These are phyloP conservation scores for Penaeus vannamei DNA, from an alignment of 1,140 invertebrate genomes.

Conservation along the genomic window DNA sequence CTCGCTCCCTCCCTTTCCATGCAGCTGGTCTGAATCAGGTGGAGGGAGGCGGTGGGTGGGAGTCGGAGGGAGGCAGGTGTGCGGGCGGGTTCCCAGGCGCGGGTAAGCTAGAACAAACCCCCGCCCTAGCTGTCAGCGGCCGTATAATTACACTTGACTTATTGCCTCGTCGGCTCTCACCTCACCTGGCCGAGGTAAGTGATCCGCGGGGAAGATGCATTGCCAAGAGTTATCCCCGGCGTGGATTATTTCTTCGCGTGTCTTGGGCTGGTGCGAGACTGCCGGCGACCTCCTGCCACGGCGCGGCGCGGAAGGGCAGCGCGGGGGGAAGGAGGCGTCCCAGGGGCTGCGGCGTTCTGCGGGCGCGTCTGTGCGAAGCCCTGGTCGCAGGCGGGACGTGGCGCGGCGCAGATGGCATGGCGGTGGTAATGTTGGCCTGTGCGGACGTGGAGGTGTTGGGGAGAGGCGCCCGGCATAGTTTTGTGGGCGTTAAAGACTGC, in stretches of 20 bases:
- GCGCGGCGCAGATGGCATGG: too few species aligned
- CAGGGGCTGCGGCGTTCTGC: too few species aligned
- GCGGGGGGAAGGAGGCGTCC: too few species aligned
- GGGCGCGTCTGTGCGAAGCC: too few species aligned
- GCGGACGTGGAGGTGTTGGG: too few species aligned
- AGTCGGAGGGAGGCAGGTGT: neutral
- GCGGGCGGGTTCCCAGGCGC: neutral
- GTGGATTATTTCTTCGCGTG: neutral
- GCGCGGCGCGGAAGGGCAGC: too few species aligned
- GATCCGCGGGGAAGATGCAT: slow-evolving; percentile 42
- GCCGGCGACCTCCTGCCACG: too few species aligned
- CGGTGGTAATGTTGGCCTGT: too few species aligned
- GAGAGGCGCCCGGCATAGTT: too few species aligned
- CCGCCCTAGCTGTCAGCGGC: slow-evolving; percentile 46
- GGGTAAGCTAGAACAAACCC: slow-evolving; percentile 36
- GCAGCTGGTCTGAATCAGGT: neutral
- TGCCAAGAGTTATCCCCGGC: slow-evolving; percentile 10
- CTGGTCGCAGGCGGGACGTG: too few species aligned
- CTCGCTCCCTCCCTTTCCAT: too few species aligned
- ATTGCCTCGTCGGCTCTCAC: slow-evolving; percentile 47
- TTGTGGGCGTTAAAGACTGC: too few species aligned
- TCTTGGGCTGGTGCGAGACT: neutral
- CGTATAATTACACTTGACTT: slow-evolving; percentile 60
- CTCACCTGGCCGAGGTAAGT: slow-evolving; percentile 45
- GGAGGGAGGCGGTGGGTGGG: neutral